Evolutionary conservation across 2,113 vertebrate species (phyloP).

Genomic region (Python bivittatus): DNA sequence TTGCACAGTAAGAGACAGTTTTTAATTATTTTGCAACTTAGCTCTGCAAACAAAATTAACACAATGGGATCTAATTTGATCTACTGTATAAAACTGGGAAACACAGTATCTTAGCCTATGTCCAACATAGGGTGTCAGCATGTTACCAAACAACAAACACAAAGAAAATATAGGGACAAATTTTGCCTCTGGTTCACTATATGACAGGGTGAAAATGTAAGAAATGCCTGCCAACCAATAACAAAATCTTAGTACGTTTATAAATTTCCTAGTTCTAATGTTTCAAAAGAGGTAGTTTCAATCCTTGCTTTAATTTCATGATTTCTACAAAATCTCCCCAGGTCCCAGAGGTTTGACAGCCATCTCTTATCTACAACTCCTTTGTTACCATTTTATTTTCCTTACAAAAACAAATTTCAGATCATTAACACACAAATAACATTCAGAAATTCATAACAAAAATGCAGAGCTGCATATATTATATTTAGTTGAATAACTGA

Average conservation of each 20-base stretch:
- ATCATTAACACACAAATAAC: neutral
- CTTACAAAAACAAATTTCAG: neutral
- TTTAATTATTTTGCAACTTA: neutral
- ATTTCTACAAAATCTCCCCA: neutral
- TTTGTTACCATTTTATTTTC: neutral
- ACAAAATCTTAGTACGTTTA: neutral
- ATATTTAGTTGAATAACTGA: neutral
- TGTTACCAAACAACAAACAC: neutral
- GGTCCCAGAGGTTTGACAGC: neutral
- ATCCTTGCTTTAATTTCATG: neutral
- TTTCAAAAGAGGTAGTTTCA: neutral
- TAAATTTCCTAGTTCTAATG: neutral
- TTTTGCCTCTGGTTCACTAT: neutral
- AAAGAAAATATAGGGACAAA: neutral
- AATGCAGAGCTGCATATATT: neutral
- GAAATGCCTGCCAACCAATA: neutral
- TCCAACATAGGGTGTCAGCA: neutral
- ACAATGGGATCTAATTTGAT: neutral
- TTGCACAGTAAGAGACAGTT: neutral
- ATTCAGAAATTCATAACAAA: neutral
- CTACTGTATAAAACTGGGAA: neutral
- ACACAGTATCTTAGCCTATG: neutral
- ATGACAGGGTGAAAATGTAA: too few species aligned
- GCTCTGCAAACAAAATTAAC: slow-evolving; percentile 1
- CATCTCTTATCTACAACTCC: neutral